Evolutionary conservation across 2,113 vertebrate genomes (phyloP).

Genomic region (Prochilodus magdalenae): DNA sequence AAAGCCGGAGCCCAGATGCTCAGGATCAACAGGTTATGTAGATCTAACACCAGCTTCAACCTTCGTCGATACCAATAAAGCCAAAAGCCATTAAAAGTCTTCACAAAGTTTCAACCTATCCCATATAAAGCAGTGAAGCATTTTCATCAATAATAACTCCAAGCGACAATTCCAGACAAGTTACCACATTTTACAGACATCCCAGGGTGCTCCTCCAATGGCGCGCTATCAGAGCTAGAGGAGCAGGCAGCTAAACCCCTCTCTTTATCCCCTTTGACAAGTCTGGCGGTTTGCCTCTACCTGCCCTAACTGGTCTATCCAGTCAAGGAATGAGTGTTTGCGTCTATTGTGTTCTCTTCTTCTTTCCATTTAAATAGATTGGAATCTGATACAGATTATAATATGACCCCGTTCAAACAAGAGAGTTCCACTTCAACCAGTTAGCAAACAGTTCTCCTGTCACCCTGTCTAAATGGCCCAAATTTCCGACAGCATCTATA

Average conservation of each 20-base stretch:
- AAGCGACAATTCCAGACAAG: slow-evolving; percentile 2
- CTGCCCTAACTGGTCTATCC: slow-evolving; percentile 95
- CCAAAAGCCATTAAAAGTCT: neutral
- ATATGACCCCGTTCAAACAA: slow-evolving; percentile 70
- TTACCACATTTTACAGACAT: slow-evolving; percentile 45
- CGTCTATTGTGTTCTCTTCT: slow-evolving; percentile 78
- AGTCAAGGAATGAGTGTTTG: slow-evolving; percentile 92
- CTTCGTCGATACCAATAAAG: neutral
- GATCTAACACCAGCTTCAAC: neutral
- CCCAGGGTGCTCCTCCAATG: slow-evolving; percentile 32
- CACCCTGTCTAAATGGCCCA: neutral
- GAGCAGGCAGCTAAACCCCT: slow-evolving; percentile 53
- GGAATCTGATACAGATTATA: slow-evolving; percentile 83
- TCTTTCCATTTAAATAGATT: slow-evolving; percentile 77
- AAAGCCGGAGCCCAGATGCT: slow-evolving; percentile 25
- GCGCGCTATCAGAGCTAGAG: slow-evolving; percentile 52
- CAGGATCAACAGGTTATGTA: slow-evolving; percentile 58
- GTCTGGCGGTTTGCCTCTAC: slow-evolving; percentile 83
- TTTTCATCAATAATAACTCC: slow-evolving; percentile 4
- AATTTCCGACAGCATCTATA: neutral
- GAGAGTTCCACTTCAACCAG: slow-evolving; percentile 54
- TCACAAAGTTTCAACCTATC: neutral
- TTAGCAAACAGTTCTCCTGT: slow-evolving; percentile 10
- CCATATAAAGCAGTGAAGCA: slow-evolving; percentile 10
- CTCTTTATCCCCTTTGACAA: slow-evolving; percentile 75